Base-by-base conservation (phyloP, 2,888 invertebrate genomes). In the Archips xylosteana region DNA sequence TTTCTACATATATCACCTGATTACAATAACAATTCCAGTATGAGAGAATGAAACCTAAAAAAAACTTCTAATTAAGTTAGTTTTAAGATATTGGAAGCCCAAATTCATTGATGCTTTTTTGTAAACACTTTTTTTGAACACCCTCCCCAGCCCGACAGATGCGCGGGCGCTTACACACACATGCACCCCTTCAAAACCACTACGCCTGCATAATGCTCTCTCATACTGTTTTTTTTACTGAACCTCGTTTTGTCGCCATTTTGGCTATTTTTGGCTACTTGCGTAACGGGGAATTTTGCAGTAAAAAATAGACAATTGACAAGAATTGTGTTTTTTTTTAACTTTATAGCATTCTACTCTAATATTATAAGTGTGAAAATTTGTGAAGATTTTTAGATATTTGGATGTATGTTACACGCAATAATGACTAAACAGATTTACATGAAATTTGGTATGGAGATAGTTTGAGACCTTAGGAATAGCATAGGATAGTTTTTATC, bases 41-140 rank as follows among this genome's bases (percentile, higher is more conserved):
- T 5, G 2, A 9, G 34, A 5, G 12, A 39, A 65, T 13, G 42
- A 36, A 54, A 65, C 65, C 15, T 23, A 23, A 34, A 61, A 70
- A 60, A 64, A 66, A 45, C n/a, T 6, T 34, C 62, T 12, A 64
- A 68, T 51, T 69, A 60, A 60, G n/a, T 15, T 15, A 10, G 9
- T 57, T 8, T 9, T 4, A 45, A 64, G 51, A 32, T 51, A 66
- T 23, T 13, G 51, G 42, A 15, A 60, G 12, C 49, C 69, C 12
- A 69, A 61, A 59, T 12, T 42, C 74, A 74, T 74, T 74, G 64
- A 74, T 54, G 74, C 64, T 74, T 74, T 73, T 74, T 70, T 64
- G 9, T 61, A 12, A 42, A 64, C 69, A 68, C 73, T 54, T 54
- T 73, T 74, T 70, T 64, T 69, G 9, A 42, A 64, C 69, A 68